phyloP scores from a whole-genome alignment of 2,113 vertebrate genomes.

The Leptocoma aspasia region DNA sequence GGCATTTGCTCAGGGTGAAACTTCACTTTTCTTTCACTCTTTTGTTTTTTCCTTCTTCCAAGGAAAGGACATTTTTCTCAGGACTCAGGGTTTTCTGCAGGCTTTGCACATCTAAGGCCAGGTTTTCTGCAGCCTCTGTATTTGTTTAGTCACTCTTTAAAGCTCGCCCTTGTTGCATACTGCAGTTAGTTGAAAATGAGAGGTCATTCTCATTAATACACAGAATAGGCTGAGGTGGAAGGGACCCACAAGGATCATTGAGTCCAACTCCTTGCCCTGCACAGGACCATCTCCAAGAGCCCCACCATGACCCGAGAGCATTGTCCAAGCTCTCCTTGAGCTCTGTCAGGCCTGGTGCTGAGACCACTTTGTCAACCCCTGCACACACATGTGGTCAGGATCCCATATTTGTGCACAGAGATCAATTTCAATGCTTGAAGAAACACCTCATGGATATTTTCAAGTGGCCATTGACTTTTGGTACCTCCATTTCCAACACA shows the following conservation, averaged over 20 bases:
- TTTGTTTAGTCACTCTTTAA: neutral
- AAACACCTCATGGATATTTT: neutral
- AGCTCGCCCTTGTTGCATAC: neutral
- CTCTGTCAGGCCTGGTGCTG: neutral
- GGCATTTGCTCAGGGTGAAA: neutral
- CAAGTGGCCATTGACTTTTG: neutral
- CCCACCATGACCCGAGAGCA: rapidly evolving
- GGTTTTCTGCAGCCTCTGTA: neutral
- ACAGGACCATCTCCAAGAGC: neutral
- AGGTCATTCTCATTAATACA: neutral
- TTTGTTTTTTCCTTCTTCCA: neutral
- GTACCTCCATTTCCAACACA: neutral
- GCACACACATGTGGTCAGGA: neutral
- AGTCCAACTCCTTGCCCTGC: neutral
- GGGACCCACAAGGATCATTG: no score
- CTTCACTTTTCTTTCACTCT: neutral
- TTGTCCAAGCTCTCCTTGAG: neutral
- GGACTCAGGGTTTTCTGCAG: neutral
- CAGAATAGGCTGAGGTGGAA: neutral
- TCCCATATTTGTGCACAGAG: neutral
- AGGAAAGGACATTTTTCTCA: neutral
- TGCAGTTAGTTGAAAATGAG: neutral
- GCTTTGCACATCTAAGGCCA: neutral
- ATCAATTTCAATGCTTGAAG: neutral
- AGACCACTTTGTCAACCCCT: neutral